Base-by-base conservation (phyloP, 2,797 vertebrate genomes). In the Merluccius polli region DNA sequence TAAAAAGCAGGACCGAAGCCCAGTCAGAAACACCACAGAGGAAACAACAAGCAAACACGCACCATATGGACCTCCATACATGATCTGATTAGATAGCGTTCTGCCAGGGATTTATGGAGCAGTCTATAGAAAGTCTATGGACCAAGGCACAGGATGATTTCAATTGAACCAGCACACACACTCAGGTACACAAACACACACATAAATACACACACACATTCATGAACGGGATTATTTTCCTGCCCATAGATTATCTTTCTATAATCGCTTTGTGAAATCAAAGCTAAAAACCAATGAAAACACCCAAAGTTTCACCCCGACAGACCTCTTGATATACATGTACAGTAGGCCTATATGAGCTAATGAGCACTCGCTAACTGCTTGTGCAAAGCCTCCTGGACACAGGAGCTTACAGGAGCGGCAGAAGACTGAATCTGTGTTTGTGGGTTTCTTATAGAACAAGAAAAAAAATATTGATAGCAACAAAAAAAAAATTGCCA, bases 201-300 rank as follows among this genome's bases (percentile, higher is more conserved):
- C 32, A 67, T 21, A 12, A 33, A 75, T 24, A 69, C 35, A 75
- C 73, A 74, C 30, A 69, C 13, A 73, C 29, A 59, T 70, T 30
- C 74, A 73, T 71, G 70, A 75, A 81, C 82, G 78, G 88, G 87
- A 92, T 93, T 86, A 90, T 87, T 87, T 44, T 75, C 77, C 76
- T 82, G 84, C 84, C 71, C 71, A 44, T 83, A 90, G 90, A 93
- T 92, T 90, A 90, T 89, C 75, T 89, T 84, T 85, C 72, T 75
- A 84, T 92, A 92, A 91, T 92, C 87, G 68, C 84, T 86, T 83
- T 77, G 79, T 80, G 81, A 88, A 86, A 85, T 86, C 79, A 75
- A 75, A 82, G 75, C 68, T 84, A 78, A 88, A 87, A 82, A 18
- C 78, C 75, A 76, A 75, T 29, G 74, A 82, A 35, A 77, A 71